phyloP scores from a whole-genome alignment of 2,113 vertebrate genomes.

The Varanus komodoensis region DNA sequence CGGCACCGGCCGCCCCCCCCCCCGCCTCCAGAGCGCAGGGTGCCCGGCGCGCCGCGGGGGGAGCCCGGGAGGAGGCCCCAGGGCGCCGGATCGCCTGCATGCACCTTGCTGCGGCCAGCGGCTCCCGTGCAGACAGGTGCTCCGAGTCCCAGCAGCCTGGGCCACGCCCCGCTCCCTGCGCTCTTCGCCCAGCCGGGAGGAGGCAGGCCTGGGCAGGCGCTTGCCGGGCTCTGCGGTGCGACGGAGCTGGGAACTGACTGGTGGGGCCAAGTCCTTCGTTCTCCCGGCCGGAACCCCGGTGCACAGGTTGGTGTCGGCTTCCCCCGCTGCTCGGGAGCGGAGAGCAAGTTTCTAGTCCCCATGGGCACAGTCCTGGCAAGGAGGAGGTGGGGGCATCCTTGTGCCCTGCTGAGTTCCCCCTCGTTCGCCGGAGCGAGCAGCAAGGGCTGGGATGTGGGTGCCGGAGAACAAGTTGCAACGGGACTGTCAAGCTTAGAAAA shows the following conservation, averaged over 20 bases:
- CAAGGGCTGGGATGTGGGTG: too few relatives aligned
- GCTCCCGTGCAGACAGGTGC: neutral
- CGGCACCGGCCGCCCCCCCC: too few relatives aligned
- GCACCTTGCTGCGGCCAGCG: conserved; percentile 27
- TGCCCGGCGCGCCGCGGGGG: too few relatives aligned
- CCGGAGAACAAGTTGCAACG: too few relatives aligned
- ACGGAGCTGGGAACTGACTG: accelerated
- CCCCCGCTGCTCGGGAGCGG: too few relatives aligned
- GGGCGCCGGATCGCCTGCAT: neutral
- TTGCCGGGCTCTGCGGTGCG: neutral
- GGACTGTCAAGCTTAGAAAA: too few relatives aligned
- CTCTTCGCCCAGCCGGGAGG: neutral
- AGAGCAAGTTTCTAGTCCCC: neutral
- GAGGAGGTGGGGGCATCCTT: too few relatives aligned
- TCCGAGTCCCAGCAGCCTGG: neutral
- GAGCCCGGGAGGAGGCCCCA: too few relatives aligned
- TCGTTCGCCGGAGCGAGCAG: too few relatives aligned
- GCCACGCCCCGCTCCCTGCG: neutral
- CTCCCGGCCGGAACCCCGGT: neutral
- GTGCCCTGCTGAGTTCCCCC: too few relatives aligned
- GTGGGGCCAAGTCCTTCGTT: neutral
- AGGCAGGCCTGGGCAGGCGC: conserved; percentile 11
- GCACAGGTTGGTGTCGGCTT: neutral
- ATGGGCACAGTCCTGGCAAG: neutral
- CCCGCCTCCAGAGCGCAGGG: too few relatives aligned